Evolutionary conservation across 2,113 vertebrate species (phyloP), one percentile per base, ranked within the genome.

Genomic region (Casuarius casuarius): DNA sequence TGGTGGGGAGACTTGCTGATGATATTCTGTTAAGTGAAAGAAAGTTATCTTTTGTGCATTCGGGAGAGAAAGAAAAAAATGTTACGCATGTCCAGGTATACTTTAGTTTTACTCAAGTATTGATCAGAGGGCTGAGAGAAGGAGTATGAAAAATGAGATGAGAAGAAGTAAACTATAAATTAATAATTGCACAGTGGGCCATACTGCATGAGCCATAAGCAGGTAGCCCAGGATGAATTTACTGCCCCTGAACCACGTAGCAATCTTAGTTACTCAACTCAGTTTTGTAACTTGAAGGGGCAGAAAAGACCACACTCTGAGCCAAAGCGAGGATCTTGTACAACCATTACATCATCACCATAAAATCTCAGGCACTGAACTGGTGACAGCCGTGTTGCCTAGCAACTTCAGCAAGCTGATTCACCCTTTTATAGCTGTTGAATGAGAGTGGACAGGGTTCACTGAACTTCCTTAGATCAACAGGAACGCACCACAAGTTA

Each of bases 381-480:
- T 67, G 65, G 35, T 92, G 87, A 91, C 73, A 96, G 89, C 21
- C 7, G 29, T 68, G 88, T 78, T 94, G 83, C 94, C 86, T 94
- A 29, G 95, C 77, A 95, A 77, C 86, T 62, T 84, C 74, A 62
- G 77, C 77, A 93, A 82, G 86, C 52, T 94, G 86, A 90, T 89
- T 94, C 83, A 90, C 13, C 38, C 38, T 63, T 90, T 92, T 70
- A 82, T 76, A 44, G 89, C 56, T 89, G 38, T 52, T 92, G 73
- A 71, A 94, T 72, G 83, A 74, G 54, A 80, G 35, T n/a, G 52
- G 73, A 68, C 89, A 84, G 90, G 61, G 89, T 92, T 94, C 80
- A 82, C 22, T 87, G 52, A 91, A 81, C 56, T 89, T 84, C 62
- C 61, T 81, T 25, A 5, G 1, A 17, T 87, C 84, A 91, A 87